Evolutionary conservation across 2,888 invertebrate species (phyloP), one percentile per base, ranked within the genome.

Genomic region (Myopa tessellatipennis): DNA sequence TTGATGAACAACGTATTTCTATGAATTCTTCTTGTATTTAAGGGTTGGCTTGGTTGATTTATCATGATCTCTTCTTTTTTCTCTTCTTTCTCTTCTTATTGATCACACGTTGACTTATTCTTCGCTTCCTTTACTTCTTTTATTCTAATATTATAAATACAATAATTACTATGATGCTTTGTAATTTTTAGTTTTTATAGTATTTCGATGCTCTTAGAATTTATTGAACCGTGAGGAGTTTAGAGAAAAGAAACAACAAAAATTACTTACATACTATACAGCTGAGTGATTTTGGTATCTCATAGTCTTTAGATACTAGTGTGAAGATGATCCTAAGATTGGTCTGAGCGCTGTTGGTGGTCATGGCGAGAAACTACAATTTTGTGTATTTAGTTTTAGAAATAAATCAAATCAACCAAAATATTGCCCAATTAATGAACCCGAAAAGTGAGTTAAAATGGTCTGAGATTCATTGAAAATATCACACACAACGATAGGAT

Each of bases 11-110:
- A 34, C 8, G 10, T 63, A 34, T 26, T 63, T 63, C 34, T 10
- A 12, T 63, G 61, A 63, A 63, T 63, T 63, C 85, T 84, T 85
- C 85, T 79, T 81, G 16, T 12, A 34, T 12, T 58, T 58, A 58
- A 16, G 18, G 18, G 16, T 18, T 58, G 61, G 69, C 82, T 36
- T 55, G 73, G 83, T 81, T 36, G 73, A 77, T 74, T 72, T 72
- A 72, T 72, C 72, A 72, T 61, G 69, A 50, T 58, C 36, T 58
- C 36, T 58, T 71, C 55, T 16, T 36, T 16, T 71, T 26, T 4
- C 40, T 50, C 52, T 69, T 68, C 40, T 40, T 50, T 14, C 26
- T 38, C 65, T 38, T 65, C 65, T 65, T 65, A 61, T 61, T 61
- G 45, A 61, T 61, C 34, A 26, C 61, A 26, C 61, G 26, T 26